Conservation (phyloP, 2,113 vertebrate species). For the Eptesicus fuscus region DNA sequence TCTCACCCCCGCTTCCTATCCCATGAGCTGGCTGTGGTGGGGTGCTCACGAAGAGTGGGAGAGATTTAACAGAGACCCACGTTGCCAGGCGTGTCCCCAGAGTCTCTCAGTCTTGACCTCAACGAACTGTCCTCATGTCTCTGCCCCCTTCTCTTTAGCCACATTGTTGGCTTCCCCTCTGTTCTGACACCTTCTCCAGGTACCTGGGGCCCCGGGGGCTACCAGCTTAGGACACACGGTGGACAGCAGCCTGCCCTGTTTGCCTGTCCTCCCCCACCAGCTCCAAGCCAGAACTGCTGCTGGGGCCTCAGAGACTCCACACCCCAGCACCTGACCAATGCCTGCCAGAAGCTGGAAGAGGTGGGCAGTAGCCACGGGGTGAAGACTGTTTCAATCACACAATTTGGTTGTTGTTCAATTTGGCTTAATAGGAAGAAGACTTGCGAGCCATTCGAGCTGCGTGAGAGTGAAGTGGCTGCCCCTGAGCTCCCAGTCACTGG, state of each 20-base stretch:
- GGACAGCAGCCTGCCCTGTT: background rate
- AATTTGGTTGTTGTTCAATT: background rate
- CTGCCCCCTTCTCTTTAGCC: background rate
- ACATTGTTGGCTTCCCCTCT: background rate
- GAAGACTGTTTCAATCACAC: background rate
- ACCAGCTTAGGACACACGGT: too few relatives aligned
- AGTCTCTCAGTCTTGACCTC: background rate
- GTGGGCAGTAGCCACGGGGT: background rate
- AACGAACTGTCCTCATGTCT: background rate
- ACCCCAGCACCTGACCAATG: rapidly evolving
- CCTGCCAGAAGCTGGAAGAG: background rate
- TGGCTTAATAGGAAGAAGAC: background rate
- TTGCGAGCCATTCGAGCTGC: background rate
- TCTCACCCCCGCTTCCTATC: background rate
- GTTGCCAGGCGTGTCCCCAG: rapidly evolving
- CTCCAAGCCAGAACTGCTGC: background rate
- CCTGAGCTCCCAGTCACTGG: background rate
- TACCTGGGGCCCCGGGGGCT: background rate
- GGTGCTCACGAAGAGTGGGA: rapidly evolving
- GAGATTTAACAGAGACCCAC: background rate
- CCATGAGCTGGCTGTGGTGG: too few relatives aligned
- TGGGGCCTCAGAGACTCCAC: background rate
- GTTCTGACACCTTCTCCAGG: background rate
- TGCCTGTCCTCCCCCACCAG: too few relatives aligned
- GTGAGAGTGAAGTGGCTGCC: background rate